Conservation (phyloP, 2,113 vertebrate species). For the Macroglossus sobrinus region DNA sequence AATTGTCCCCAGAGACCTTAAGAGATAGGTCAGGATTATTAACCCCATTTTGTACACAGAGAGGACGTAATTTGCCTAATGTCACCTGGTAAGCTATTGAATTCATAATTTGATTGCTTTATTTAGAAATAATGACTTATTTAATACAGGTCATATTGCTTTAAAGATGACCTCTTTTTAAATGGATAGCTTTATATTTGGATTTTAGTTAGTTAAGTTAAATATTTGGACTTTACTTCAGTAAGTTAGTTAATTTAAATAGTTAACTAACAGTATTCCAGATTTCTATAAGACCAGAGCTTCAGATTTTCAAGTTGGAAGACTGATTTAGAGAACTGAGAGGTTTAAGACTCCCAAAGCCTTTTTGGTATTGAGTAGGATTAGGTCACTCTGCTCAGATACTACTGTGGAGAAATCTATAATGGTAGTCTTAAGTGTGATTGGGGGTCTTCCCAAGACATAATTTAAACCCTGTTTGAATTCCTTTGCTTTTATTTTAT, state of each 20-base stretch:
- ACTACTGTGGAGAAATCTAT: background rate
- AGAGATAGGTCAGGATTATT: conserved; percentile 50
- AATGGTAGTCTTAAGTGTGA: background rate
- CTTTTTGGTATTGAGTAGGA: background rate
- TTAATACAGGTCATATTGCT: conserved; percentile 25
- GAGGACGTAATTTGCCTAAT: conserved; percentile 52
- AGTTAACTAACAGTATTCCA: conserved; percentile 2
- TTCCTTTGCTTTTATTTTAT: background rate
- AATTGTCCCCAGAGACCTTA: conserved; percentile 49
- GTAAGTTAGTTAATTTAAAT: background rate
- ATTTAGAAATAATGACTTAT: conserved; percentile 48
- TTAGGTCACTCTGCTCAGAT: background rate
- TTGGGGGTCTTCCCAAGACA: background rate
- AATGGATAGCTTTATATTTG: conserved; percentile 14
- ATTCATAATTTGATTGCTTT: conserved; percentile 59
- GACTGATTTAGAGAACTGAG: background rate
- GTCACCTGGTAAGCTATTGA: conserved; percentile 41
- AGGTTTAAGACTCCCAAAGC: background rate
- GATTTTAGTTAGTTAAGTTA: too few species aligned
- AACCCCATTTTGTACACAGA: conserved; percentile 58
- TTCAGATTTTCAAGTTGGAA: conserved; percentile 10
- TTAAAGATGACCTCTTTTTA: conserved; percentile 41
- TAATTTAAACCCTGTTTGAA: background rate
- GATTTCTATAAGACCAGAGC: background rate
- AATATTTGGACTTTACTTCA: conserved; percentile 23